These are phyloP conservation scores for Chymomyza caudatula DNA, from an alignment of 2,888 invertebrate genomes.

Conservation along the genomic window DNA sequence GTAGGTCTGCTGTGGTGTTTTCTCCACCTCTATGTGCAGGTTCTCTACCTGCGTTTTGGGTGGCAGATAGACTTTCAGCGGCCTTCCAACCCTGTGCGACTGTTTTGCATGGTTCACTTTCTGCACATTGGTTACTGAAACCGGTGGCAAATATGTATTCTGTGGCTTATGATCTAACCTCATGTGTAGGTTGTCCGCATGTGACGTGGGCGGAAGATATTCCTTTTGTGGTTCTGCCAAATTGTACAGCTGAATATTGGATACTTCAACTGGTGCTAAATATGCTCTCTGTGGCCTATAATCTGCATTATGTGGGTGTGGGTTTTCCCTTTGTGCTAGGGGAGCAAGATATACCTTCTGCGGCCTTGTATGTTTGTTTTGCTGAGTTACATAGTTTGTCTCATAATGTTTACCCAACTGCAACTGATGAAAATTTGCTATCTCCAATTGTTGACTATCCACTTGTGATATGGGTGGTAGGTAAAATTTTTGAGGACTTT, in stretches of 20 bases:
- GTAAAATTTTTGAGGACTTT: not conserved
- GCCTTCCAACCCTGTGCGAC: not conserved
- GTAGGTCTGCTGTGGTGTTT: not conserved
- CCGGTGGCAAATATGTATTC: slow-evolving; percentile 8
- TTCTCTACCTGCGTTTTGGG: not conserved
- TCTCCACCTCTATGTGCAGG: not conserved
- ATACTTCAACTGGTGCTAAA: not conserved
- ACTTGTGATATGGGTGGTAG: not conserved
- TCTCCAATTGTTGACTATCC: no score
- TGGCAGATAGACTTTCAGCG: not conserved
- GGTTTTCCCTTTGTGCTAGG: not conserved
- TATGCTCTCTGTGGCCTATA: not conserved
- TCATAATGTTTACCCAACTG: not conserved
- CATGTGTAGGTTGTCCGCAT: no score
- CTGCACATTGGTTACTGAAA: not conserved
- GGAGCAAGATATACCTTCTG: slow-evolving; percentile 35
- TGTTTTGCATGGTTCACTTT: not conserved
- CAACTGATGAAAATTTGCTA: not conserved
- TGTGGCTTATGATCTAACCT: slow-evolving; percentile 2
- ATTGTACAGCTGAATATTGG: not conserved
- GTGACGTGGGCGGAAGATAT: slow-evolving; percentile 14
- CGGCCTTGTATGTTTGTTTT: not conserved
- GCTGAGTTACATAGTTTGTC: not conserved
- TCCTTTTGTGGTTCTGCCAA: not conserved
- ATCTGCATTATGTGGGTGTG: slow-evolving; percentile 7